Evolutionary conservation across 1,140 invertebrate species (phyloP).

Genomic region (Drosophila leontia): DNA sequence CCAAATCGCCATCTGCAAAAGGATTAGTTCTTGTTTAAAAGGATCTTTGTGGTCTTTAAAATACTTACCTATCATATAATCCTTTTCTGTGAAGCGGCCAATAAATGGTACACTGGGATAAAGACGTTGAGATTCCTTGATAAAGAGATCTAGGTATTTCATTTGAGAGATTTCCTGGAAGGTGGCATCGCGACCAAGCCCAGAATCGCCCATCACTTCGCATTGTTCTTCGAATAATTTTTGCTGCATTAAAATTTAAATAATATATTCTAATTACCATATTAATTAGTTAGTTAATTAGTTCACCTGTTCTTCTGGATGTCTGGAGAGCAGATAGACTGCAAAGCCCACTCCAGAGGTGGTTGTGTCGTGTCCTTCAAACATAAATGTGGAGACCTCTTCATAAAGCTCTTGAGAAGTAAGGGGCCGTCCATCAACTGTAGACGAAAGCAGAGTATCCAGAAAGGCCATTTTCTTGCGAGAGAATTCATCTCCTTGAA

Average conservation of each 20-base stretch:
- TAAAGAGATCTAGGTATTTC: conserved; percentile 88
- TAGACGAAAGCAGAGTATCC: conserved; percentile 77
- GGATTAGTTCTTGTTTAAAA: accelerated
- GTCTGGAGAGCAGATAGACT: conserved; percentile 72
- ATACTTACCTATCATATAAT: conserved; percentile 69
- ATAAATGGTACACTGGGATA: conserved; percentile 90
- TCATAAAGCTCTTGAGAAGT: conserved; percentile 89
- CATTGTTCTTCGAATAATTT: conserved; percentile 86
- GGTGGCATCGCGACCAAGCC: conserved; percentile 85
- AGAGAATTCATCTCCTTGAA: conserved; percentile 44
- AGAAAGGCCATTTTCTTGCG: conserved; percentile 75
- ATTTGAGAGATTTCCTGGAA: conserved; percentile 88
- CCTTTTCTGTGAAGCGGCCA: conserved; percentile 84
- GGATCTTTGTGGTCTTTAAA: accelerated
- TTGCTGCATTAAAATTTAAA: conserved; percentile 61
- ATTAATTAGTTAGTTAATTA: background rate
- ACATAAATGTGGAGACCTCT: conserved; percentile 91
- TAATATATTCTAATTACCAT: background rate
- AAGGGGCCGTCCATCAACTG: conserved; percentile 86
- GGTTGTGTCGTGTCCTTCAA: conserved; percentile 86
- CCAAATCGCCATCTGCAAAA: conserved; percentile 56
- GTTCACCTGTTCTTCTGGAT: conserved; percentile 78
- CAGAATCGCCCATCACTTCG: conserved; percentile 83
- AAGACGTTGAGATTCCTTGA: conserved; percentile 88
- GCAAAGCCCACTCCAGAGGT: conserved; percentile 83